These are phyloP conservation scores for Cantharis flavilabris DNA, from an alignment of 2,888 invertebrate species.

Conservation along the genomic window DNA sequence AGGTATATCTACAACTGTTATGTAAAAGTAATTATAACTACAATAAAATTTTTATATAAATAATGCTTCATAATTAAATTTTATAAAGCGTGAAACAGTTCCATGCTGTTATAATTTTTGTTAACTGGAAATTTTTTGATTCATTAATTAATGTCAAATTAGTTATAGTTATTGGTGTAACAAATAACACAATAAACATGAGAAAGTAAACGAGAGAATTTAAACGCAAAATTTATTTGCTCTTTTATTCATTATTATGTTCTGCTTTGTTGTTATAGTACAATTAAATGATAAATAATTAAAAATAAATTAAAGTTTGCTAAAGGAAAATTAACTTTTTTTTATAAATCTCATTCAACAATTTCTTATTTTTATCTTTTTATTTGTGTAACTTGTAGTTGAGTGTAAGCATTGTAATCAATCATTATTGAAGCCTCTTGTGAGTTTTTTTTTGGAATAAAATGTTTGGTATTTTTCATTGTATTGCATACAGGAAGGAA, in stretches of 20 bases:
- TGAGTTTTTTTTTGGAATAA: not conserved
- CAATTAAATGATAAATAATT: not conserved
- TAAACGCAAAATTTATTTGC: not conserved
- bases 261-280: not conserved
- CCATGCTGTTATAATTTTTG: not conserved
- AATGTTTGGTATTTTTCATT: not conserved
- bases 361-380: not conserved
- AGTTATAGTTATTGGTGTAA: conserved; percentile 1
- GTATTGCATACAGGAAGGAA: not conserved
- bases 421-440: not conserved
- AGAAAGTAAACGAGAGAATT: not conserved
- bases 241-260: not conserved
- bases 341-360: not conserved
- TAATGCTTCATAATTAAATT: not conserved
- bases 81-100: not conserved
- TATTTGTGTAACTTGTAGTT: not conserved
- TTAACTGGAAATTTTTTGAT: conserved; percentile 1
- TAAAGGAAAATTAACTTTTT: not conserved
- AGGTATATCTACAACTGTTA: not conserved
- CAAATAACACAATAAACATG: not conserved
- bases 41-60: not conserved
- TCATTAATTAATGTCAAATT: conserved; percentile 4
- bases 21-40: not conserved
- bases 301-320: not conserved
- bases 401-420: not conserved